Conservation (phyloP, 2,113 vertebrate genomes). For the Trogon surrucura region DNA sequence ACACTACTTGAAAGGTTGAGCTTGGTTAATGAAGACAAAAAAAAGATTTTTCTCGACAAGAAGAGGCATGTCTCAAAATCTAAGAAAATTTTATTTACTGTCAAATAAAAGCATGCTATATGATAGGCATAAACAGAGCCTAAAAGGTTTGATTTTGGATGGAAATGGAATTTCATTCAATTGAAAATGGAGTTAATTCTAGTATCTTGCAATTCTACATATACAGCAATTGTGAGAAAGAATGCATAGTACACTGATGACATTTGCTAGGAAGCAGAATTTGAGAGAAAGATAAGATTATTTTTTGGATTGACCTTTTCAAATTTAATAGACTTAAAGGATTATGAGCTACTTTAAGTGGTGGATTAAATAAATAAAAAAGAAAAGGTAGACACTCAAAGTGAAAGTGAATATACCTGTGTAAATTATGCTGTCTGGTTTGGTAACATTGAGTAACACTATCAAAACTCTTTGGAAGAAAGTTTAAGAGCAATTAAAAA, state of each 20-base stretch:
- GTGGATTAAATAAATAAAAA: not conserved
- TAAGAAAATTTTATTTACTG: not conserved
- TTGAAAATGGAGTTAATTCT: not conserved
- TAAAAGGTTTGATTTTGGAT: not conserved
- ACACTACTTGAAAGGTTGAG: not conserved
- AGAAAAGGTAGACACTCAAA: not conserved
- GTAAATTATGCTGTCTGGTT: not conserved
- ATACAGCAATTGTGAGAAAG: not conserved
- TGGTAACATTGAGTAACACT: not conserved
- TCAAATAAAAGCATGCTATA: not conserved
- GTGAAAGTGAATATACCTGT: not conserved
- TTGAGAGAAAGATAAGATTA: not conserved
- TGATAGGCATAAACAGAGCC: not conserved
- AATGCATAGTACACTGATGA: not conserved
- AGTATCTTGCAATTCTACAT: not conserved
- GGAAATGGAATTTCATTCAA: not conserved
- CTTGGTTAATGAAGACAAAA: not conserved
- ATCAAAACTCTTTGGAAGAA: not conserved
- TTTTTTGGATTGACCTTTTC: not conserved
- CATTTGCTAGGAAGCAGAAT: not conserved
- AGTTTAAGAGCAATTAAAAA: slow-evolving; percentile 3
- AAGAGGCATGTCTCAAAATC: not conserved
- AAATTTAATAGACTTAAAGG: not conserved
- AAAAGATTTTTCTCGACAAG: not conserved
- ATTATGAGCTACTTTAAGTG: not conserved